Evolutionary conservation across 2,888 invertebrate species (phyloP), one percentile per base, ranked within the genome.

Genomic region (Synergus japonicus): DNA sequence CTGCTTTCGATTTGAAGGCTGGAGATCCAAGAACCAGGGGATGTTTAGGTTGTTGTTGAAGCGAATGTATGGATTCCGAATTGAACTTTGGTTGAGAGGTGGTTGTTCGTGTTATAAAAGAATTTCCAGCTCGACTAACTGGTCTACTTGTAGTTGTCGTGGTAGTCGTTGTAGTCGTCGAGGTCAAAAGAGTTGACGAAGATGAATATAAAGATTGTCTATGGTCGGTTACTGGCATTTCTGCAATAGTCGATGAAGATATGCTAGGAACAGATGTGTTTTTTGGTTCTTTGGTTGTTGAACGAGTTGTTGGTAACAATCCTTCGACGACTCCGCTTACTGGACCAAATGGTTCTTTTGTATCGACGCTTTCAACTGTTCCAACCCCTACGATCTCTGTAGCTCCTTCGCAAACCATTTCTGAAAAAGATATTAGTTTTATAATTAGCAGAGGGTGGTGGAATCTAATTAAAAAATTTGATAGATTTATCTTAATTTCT

Each of bases 1-100:
- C 94, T 76, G 95, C 93, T 87, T 95, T 96, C 3, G 93, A 91
- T 83, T 94, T 93, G 83, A 93, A 94, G 22, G 90, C 95, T 9
- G 95, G 95, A 87, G 95, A 96, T 82, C 95, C 96, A 92, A 96
- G 94, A 8, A 96, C 95, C 82, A 96, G 93, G 0, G 96, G 95
- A 29, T 96, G 96, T 79, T 95, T 93, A 0, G 90, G 91, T 87
- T 95, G 95, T 86, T 94, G 93, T 77, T 91, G 91, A 44, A 87
- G 84, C 49, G 84, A 87, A 63, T 85, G 84, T 2, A 86, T 85
- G 7, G 87, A 81, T 15, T 88, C 89, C 12, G 83, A 79, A 18
- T 85, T 82, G 22, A 84, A 85, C 64, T 85, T 83, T n/a, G 83
- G 73, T 13, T 86, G 87, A 0, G 87, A 82, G 1, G 88, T 85